Evolutionary conservation across 2,888 invertebrate species (phyloP).

Genomic region (Lordiphosa fenestrarum): DNA sequence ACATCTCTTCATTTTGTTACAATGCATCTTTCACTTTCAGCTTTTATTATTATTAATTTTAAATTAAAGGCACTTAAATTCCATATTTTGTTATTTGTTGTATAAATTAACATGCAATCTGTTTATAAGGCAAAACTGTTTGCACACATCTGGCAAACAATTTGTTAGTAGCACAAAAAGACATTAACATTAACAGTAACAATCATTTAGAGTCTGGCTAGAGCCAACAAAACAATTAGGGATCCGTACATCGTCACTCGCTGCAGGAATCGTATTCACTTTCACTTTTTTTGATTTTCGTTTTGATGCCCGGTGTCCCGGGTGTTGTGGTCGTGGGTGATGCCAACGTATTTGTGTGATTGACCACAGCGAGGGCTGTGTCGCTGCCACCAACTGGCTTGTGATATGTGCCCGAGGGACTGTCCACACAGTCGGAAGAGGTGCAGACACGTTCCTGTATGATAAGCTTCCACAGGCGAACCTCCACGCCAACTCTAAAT

Average conservation of each 20-base stretch:
- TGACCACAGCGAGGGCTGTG: conserved; percentile 16
- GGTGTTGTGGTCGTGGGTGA: conserved; percentile 40
- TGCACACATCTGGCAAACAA: conserved; percentile 3
- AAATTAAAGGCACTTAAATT: conserved; percentile 67
- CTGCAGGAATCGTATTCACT: conserved; percentile 79
- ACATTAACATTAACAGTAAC: conserved; percentile 16
- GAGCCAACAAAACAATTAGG: conserved; percentile 36
- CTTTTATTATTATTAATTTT: conserved; percentile 37
- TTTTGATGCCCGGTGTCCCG: conserved; percentile 36
- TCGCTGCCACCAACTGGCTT: conserved; percentile 35
- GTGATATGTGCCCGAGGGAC: conserved; percentile 42
- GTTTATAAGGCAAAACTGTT: conserved; percentile 5
- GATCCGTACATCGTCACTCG: conserved; percentile 58
- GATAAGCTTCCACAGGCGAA: conserved; percentile 92
- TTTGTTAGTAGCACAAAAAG: conserved; percentile 21
- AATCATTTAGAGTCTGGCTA: conserved; percentile 6
- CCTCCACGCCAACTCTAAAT: conserved; percentile 85
- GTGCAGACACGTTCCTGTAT: conserved; percentile 75
- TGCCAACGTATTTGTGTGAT: conserved; percentile 56
- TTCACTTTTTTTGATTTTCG: conserved; percentile 66
- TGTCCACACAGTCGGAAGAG: conserved; percentile 51
- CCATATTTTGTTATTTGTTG: conserved; percentile 29
- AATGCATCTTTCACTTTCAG: conserved; percentile 33
- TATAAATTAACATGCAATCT: conserved; percentile 60
- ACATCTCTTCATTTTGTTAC: conserved; percentile 17